Percentiles rank a stretch among this genome's conserved stretches.
Conservation (phyloP, 2,888 invertebrate species). For the Mamestra brassicae region DNA sequence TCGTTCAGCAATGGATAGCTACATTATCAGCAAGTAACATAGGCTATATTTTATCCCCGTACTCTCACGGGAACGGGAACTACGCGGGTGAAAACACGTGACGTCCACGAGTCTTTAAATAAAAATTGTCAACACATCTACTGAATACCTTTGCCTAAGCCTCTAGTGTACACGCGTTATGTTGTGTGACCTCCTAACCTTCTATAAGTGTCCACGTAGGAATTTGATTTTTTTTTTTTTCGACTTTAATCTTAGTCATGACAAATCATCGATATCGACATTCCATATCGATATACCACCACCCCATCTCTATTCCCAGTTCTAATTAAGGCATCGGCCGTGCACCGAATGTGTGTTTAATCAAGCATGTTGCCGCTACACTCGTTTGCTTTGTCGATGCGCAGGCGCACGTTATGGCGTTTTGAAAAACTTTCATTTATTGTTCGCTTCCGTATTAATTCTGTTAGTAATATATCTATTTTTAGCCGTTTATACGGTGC, state of each 20-base stretch:
- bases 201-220: too few species aligned
- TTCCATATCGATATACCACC: conserved; percentile 18
- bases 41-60: too few species aligned
- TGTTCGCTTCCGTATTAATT: conserved; percentile 57
- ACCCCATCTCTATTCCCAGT: conserved; percentile 65
- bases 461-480: conserved; percentile 32
- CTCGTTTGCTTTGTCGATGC: conserved; percentile 85
- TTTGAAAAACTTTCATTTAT: conserved; percentile 58
- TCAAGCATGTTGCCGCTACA: conserved; percentile 84
- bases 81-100: too few species aligned
- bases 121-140: too few species aligned
- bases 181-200: too few species aligned
- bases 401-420: conserved; percentile 69
- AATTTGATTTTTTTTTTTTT: too few species aligned
- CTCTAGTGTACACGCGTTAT: too few species aligned
- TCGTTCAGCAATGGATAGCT: too few species aligned
- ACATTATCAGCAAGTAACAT: too few species aligned
- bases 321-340: conserved; percentile 90
- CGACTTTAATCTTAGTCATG: background rate
- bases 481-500: conserved; percentile 13
- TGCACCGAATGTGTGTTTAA: conserved; percentile 89
- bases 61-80: too few species aligned
- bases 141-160: too few species aligned
- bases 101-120: too few species aligned
- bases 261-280: conserved; percentile 17